Base-by-base conservation (phyloP, 1,140 invertebrate species). In the Thaumetopoea pityocampa region DNA sequence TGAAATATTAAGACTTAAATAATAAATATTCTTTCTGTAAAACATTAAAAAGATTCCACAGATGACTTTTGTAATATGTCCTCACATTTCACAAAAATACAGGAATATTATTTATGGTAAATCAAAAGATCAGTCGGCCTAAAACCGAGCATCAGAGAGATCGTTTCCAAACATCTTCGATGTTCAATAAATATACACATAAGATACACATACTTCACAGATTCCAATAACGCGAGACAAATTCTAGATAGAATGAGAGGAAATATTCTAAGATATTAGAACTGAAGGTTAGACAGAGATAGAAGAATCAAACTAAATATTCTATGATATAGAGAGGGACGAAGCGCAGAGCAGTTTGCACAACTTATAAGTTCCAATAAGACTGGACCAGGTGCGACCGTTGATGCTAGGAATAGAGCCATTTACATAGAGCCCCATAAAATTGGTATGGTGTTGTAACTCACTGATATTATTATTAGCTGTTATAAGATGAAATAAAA, bases 341-440 rank as follows among this genome's bases (percentile, higher is more conserved):
- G 35, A 18, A 28, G 26, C 36, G 54, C 28, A 45, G 20, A 53
- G 55, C 65, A 69, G 68, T 77, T 77, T 70, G 72, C 64, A 69
- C 67, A 77, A 79, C 71, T 82, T 80, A 82, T 76, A 80, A 77
- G 67, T 70, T 69, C 43, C 76, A 80, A 83, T 83, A 82, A 78
- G 64, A 57, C 23, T 38, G 62, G 62, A 49, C 61, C 78, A 83
- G 78, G 78, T 82, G 78, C 53, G 69, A 66, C 66, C 60, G 65
- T 28, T 36, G 42, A 46, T 46, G 46, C 38, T 48, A 44, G 48
- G 57, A 62, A 59, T 67, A 46, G 34, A 69, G 61, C 45, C 57
- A 79, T 82, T 76, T 79, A 73, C 78, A 79, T 78, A 64, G 48
- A 47, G 34, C 46, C 59, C 40, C 14, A 12, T 46, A 20, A 48